Evolutionary conservation across 2,113 vertebrate genomes (phyloP).

Genomic region (Trichechus manatus): DNA sequence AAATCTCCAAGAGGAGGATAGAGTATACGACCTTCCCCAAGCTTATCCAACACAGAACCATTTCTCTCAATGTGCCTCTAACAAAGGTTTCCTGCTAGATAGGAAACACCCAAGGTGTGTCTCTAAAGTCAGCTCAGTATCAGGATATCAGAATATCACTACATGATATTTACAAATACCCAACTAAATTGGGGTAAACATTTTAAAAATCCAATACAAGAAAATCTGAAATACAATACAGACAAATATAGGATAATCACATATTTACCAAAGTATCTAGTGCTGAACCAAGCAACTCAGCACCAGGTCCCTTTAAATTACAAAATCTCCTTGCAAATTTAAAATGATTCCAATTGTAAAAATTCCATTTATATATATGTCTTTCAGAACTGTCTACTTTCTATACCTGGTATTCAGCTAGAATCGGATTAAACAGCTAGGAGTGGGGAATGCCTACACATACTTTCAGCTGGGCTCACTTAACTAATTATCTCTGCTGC

Average conservation of each 20-base stretch:
- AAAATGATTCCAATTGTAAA: constrained; percentile 46
- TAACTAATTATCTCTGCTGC: background rate
- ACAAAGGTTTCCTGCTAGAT: background rate
- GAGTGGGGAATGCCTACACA: background rate
- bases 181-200: background rate
- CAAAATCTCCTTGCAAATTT: background rate
- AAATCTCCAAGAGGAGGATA: background rate
- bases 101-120: background rate
- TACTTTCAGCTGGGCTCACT: background rate
- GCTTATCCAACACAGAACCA: background rate
- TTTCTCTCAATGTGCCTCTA: background rate
- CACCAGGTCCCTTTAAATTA: background rate
- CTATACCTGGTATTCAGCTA: background rate
- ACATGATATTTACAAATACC: background rate
- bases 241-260: background rate
- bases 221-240: background rate
- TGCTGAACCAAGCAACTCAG: background rate
- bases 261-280: background rate
- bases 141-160: background rate
- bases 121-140: background rate
- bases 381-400: background rate
- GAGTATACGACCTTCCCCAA: background rate
- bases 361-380: background rate
- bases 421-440: background rate
- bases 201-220: background rate